Evolutionary conservation across 2,113 vertebrate species (phyloP).

Genomic region (Pterophyllum scalare): DNA sequence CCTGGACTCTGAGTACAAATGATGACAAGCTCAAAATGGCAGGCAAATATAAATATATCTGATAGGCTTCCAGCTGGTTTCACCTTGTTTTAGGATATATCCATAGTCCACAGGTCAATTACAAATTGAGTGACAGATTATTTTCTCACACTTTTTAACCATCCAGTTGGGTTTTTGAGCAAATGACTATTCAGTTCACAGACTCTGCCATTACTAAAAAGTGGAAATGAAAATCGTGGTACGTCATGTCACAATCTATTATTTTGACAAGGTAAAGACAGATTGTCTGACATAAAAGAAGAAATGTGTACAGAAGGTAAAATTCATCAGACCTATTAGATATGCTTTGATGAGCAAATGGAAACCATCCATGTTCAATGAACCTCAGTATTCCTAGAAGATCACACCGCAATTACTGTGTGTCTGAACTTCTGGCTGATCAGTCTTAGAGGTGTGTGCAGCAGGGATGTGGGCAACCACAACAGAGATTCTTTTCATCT

Average conservation of each 20-base stretch:
- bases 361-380: constrained; percentile 16
- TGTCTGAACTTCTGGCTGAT: constrained; percentile 16
- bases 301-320: not conserved
- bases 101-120: not conserved
- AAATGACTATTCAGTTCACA: not conserved
- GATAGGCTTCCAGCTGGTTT: no score
- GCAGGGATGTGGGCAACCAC: not conserved
- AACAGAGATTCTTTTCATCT: not conserved
- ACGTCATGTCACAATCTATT: not conserved
- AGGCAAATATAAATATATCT: no score
- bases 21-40: no score
- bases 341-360: constrained; percentile 8
- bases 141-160: not conserved
- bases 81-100: not conserved
- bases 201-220: not conserved
- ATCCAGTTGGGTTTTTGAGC: not conserved
- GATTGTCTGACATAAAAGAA: not conserved
- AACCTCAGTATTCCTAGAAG: not conserved
- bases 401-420: not conserved
- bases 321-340: constrained; percentile 13
- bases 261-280: not conserved
- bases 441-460: not conserved
- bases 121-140: not conserved
- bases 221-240: not conserved
- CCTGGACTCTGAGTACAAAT: no score